Percentiles rank a stretch among this genome's conserved stretches.
phyloP scores from a whole-genome alignment of 2,797 vertebrate species.

The Aulostomus chinensis region DNA sequence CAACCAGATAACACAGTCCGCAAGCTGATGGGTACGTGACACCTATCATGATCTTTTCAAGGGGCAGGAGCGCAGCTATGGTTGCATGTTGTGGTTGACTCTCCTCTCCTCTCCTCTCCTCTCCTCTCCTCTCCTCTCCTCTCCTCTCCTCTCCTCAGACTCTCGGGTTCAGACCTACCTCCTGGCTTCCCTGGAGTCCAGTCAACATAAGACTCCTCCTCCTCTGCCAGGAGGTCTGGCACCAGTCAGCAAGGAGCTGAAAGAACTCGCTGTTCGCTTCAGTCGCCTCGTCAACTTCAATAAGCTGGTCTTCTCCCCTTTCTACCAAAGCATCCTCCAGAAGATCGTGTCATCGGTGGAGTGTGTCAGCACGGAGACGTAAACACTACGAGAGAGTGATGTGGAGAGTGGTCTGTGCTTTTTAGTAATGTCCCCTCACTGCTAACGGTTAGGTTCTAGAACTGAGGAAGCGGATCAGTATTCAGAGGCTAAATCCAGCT shows the following conservation, averaged over 20 bases:
- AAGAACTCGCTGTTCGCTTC: constrained; percentile 86
- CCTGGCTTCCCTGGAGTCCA: constrained; percentile 84
- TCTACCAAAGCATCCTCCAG: constrained; percentile 89
- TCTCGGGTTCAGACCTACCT: constrained; percentile 89
- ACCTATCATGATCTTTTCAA: not conserved
- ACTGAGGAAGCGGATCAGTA: constrained; percentile 7
- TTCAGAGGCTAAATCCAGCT: not conserved
- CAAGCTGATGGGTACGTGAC: constrained; percentile 87
- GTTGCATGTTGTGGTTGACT: not conserved
- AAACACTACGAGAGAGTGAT: constrained; percentile 5
- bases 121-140: constrained; percentile 15
- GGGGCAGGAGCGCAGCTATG: not conserved
- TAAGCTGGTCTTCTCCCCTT: constrained; percentile 95
- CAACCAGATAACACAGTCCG: constrained; percentile 85
- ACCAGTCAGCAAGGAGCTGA: constrained; percentile 89
- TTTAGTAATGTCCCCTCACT: not conserved
- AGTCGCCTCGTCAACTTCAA: constrained; percentile 93
- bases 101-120: constrained; percentile 17
- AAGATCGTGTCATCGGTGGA: constrained; percentile 74
- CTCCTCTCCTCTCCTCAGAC: constrained; percentile 74
- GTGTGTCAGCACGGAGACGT: constrained; percentile 38
- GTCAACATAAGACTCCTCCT: constrained; percentile 80
- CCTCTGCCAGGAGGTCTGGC: constrained; percentile 87
- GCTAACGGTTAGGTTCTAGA: constrained; percentile 19
- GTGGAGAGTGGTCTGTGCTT: constrained; percentile 7